Conservation (phyloP, 2,888 invertebrate genomes). For the Escarpia spicata region DNA sequence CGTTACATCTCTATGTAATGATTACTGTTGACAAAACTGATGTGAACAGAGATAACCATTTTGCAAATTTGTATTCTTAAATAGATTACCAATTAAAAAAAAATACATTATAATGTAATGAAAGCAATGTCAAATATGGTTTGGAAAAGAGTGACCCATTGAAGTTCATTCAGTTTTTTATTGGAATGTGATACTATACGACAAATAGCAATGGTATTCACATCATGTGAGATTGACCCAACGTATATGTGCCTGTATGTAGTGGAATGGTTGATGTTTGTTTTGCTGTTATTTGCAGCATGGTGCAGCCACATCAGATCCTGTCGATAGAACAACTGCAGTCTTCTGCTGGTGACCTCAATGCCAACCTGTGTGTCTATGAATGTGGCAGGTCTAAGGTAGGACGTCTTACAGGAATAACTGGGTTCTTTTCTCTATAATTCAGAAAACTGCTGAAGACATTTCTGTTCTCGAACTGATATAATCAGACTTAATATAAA, state of each 20-base stretch:
- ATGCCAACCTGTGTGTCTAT: slow-evolving; percentile 22
- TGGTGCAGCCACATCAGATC: slow-evolving; percentile 72
- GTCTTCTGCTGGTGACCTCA: slow-evolving; percentile 22
- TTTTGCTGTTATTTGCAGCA: slow-evolving; percentile 66
- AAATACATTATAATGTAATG: too few species aligned
- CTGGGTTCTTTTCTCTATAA: background rate
- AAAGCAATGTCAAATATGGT: too few species aligned
- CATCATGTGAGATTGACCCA: background rate
- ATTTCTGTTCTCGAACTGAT: too few species aligned
- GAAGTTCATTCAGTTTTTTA: too few species aligned
- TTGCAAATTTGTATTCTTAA: background rate
- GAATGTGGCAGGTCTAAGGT: slow-evolving; percentile 26
- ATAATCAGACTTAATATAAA: too few species aligned
- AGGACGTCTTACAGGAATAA: background rate
- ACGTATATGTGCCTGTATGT: background rate
- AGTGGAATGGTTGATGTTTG: slow-evolving; percentile 8
- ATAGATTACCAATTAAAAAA: too few species aligned
- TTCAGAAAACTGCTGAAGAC: too few species aligned
- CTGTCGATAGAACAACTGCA: slow-evolving; percentile 19
- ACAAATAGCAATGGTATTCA: too few species aligned
- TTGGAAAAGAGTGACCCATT: too few species aligned
- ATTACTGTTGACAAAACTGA: background rate
- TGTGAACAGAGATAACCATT: background rate
- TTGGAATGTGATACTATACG: too few species aligned
- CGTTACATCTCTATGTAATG: too few species aligned